These are phyloP conservation scores for Deilephila porcellus DNA, from an alignment of 2,888 invertebrate species.

Conservation along the genomic window DNA sequence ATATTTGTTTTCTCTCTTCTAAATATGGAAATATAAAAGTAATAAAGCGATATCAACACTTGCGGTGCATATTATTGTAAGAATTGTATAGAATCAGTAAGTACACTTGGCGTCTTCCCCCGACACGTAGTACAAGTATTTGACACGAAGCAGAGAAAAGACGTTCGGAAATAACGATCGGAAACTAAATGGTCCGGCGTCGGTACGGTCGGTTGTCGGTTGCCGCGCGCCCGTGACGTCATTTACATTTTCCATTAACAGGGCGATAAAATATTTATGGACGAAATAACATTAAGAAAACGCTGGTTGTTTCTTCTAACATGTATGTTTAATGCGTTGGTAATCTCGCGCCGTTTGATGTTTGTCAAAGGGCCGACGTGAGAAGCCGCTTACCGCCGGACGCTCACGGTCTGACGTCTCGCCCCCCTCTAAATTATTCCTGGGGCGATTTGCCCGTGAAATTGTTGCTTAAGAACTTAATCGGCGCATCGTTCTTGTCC, in stretches of 20 bases:
- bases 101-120: background rate
- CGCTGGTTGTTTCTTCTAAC: constrained; percentile 64
- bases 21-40: no score
- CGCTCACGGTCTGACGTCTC: constrained; percentile 46
- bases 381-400: constrained; percentile 64
- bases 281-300: constrained; percentile 77
- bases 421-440: constrained; percentile 65
- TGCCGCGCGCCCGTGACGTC: constrained; percentile 46
- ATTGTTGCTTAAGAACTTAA: constrained; percentile 72
- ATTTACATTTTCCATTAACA: constrained; percentile 77
- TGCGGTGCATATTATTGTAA: background rate
- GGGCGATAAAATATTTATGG: constrained; percentile 76
- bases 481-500: constrained; percentile 64
- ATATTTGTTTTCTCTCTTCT: no score
- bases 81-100: background rate
- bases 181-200: constrained; percentile 21
- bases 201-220: constrained; percentile 1
- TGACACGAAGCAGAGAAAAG: constrained; percentile 8
- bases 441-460: constrained; percentile 63
- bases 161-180: constrained; percentile 13
- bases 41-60: no score
- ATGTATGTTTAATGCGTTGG: constrained; percentile 78
- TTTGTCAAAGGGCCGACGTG: constrained; percentile 63
- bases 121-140: background rate
- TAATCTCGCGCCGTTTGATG: constrained; percentile 76